Percentiles rank a stretch among this genome's conserved stretches.
Conservation (phyloP, 2,888 invertebrate species). For the Bombylius major region DNA sequence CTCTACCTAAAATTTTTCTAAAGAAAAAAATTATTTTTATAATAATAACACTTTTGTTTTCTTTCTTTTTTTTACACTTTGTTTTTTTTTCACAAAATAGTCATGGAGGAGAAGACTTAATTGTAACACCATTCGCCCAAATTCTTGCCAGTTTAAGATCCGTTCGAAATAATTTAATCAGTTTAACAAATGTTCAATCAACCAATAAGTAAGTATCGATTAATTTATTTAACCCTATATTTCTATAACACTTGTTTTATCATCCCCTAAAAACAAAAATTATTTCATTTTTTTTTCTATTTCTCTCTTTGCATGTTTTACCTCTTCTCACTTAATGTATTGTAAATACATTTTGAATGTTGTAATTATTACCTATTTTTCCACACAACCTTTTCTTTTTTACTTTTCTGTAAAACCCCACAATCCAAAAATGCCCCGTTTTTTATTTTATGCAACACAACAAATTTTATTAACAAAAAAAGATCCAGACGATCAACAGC, state of each 20-base stretch:
- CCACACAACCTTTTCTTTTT: background rate
- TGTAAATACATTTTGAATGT: too few relatives aligned
- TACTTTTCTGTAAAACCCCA: background rate
- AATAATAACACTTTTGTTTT: too few relatives aligned
- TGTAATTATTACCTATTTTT: background rate
- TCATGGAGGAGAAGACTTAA: conserved; percentile 98
- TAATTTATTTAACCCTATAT: conserved; percentile 12
- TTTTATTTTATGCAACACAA: background rate
- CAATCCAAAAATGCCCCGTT: background rate
- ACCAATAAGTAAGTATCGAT: conserved; percentile 54
- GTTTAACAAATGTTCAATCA: conserved; percentile 78
- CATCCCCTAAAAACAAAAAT: conserved; percentile 3
- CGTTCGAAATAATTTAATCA: conserved; percentile 95
- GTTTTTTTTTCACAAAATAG: conserved; percentile 19
- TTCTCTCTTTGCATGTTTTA: background rate
- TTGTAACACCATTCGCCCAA: conserved; percentile 99
- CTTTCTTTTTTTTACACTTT: background rate
- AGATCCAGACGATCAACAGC: conserved; percentile 37
- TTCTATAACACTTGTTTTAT: background rate
- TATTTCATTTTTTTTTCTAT: conserved; percentile 1
- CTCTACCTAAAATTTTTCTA: too few relatives aligned
- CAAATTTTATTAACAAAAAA: conserved; percentile 16
- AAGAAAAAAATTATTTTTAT: too few relatives aligned
- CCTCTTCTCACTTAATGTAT: too few relatives aligned
- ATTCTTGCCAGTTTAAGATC: conserved; percentile 97